Conservation (phyloP, 1,140 invertebrate species). For the Atta colombica region DNA sequence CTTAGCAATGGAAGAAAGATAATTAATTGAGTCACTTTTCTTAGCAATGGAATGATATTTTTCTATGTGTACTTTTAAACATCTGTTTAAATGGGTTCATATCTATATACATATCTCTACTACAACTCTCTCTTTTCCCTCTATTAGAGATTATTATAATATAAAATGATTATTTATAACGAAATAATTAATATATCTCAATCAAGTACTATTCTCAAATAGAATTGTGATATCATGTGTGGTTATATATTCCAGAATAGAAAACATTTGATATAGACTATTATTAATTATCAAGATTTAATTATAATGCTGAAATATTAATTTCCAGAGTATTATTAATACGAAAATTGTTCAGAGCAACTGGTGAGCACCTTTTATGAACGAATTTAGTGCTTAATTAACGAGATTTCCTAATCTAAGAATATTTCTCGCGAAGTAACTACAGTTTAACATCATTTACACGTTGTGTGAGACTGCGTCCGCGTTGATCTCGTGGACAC, state of each 20-base stretch:
- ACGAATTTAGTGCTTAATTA: not conserved
- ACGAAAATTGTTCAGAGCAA: not conserved
- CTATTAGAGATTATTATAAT: not conserved
- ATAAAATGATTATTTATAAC: slow-evolving; percentile 1
- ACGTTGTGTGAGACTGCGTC: not conserved
- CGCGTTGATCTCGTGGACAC: slow-evolving; percentile 76
- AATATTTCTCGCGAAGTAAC: not conserved
- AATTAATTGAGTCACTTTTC: too few species aligned
- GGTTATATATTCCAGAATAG: not conserved
- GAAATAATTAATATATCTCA: not conserved
- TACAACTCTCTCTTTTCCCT: not conserved
- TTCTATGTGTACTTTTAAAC: too few species aligned
- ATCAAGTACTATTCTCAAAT: not conserved
- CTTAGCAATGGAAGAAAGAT: too few species aligned
- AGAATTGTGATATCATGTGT: not conserved
- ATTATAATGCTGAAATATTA: not conserved
- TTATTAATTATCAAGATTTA: not conserved
- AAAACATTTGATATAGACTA: not conserved
- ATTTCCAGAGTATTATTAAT: not conserved
- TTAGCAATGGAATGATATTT: too few species aligned
- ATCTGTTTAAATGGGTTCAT: too few species aligned
- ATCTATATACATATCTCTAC: too few species aligned
- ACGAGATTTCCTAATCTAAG: slow-evolving; percentile 4
- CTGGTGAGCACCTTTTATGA: not conserved
- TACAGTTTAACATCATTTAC: not conserved